These are phyloP conservation scores for Griposia aprilina DNA, from an alignment of 2,888 invertebrate species.

Conservation along the genomic window DNA sequence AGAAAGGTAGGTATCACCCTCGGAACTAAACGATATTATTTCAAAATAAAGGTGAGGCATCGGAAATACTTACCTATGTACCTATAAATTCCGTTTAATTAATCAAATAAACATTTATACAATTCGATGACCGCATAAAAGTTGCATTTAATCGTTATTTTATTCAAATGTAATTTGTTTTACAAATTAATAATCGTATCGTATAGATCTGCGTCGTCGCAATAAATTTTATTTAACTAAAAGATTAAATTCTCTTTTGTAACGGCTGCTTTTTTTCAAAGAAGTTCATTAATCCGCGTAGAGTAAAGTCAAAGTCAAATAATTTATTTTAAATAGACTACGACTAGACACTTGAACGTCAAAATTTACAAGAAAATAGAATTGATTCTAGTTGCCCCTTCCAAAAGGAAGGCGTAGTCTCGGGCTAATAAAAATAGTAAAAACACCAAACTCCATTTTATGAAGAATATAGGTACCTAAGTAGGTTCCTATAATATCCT, in stretches of 20 bases:
- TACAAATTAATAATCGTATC: constrained; percentile 6
- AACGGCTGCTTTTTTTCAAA: constrained; percentile 9
- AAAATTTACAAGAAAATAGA: too few species aligned
- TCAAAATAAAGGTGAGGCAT: background rate
- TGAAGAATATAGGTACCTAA: background rate
- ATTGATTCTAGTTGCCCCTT: too few species aligned
- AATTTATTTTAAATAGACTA: too few species aligned
- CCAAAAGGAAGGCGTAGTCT: background rate
- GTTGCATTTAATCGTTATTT: constrained; percentile 48
- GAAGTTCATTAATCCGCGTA: background rate
- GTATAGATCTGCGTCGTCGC: too few species aligned
- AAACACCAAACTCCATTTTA: background rate
- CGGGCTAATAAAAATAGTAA: background rate
- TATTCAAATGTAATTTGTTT: constrained; percentile 51
- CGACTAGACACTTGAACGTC: too few species aligned
- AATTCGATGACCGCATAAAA: constrained; percentile 33
- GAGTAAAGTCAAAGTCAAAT: too few species aligned
- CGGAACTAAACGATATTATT: too few species aligned
- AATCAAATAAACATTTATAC: constrained; percentile 26
- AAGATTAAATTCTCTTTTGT: background rate
- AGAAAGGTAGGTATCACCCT: background rate
- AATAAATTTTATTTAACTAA: constrained; percentile 3
- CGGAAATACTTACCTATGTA: constrained; percentile 27
- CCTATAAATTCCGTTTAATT: constrained; percentile 14
- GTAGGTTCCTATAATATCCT: constrained; percentile 6